Conservation (phyloP, 2,888 invertebrate genomes). For the Ommatoiulus sabulosus region DNA sequence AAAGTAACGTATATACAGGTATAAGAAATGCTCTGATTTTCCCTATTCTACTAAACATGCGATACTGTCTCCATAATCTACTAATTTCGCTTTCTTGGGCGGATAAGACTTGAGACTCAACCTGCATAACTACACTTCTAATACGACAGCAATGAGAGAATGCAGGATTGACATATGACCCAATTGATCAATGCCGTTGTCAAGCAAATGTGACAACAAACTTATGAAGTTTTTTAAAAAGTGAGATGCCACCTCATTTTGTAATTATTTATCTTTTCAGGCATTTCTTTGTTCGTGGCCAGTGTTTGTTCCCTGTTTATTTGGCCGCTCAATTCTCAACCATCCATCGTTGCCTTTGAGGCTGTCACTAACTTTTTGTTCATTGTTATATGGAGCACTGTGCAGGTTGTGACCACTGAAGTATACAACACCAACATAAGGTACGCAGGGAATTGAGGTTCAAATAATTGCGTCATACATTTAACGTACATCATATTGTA, state of each 20-base stretch:
- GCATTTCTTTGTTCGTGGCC: constrained; percentile 69
- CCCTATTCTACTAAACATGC: too few species aligned
- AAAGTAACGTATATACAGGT: too few species aligned
- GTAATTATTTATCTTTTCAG: constrained; percentile 63
- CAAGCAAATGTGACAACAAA: neutral
- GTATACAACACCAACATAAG: constrained; percentile 70
- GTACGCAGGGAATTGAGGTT: constrained; percentile 62
- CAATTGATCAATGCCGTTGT: neutral
- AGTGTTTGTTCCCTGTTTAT: constrained; percentile 68
- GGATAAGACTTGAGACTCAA: too few species aligned
- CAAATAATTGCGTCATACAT: too few species aligned
- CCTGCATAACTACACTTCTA: neutral
- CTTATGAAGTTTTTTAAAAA: neutral
- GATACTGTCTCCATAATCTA: too few species aligned
- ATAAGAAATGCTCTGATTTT: too few species aligned
- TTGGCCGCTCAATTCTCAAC: constrained; percentile 68
- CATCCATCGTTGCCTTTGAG: constrained; percentile 69
- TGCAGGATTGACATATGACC: neutral
- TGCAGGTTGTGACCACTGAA: constrained; percentile 69
- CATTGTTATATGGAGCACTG: constrained; percentile 69
- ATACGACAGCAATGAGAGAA: neutral
- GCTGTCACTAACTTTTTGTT: constrained; percentile 70
- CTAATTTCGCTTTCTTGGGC: too few species aligned
- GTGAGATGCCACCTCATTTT: neutral
- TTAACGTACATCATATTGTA: too few species aligned